Evolutionary conservation across 2,888 invertebrate genomes (phyloP).

Genomic region (Sesia apiformis): DNA sequence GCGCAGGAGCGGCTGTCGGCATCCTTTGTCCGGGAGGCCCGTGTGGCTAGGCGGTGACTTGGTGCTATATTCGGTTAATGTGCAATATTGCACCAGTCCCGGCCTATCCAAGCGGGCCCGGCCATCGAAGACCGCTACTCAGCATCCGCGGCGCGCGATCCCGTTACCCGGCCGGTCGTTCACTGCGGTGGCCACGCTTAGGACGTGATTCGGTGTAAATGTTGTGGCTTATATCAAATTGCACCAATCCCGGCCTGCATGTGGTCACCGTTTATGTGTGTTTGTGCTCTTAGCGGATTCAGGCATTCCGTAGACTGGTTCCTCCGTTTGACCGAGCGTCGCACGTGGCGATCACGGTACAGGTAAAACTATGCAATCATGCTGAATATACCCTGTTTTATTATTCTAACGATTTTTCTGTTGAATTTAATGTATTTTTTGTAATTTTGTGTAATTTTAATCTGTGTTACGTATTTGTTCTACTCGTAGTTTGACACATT

Average conservation of each 20-base stretch:
- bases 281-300: not conserved
- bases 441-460: too few relatives aligned
- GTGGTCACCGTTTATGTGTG: slow-evolving; percentile 40
- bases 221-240: slow-evolving; percentile 66
- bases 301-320: not conserved
- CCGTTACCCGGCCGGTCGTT: slow-evolving; percentile 69
- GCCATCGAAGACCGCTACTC: slow-evolving; percentile 64
- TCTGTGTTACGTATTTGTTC: too few relatives aligned
- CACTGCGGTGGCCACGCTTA: slow-evolving; percentile 69
- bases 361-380: not conserved
- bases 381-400: too few relatives aligned
- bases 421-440: too few relatives aligned
- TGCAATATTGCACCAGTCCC: slow-evolving; percentile 75
- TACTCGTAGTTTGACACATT: too few relatives aligned
- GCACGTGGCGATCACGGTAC: slow-evolving; percentile 12
- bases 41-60: slow-evolving; percentile 70
- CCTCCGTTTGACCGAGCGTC: not conserved
- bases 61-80: slow-evolving; percentile 68
- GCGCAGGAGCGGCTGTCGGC: slow-evolving; percentile 43
- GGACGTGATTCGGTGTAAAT: slow-evolving; percentile 72
- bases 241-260: slow-evolving; percentile 76
- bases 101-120: slow-evolving; percentile 73
- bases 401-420: too few relatives aligned
- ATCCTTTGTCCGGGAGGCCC: slow-evolving; percentile 64
- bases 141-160: slow-evolving; percentile 69